Evolutionary conservation across 2,113 vertebrate species (phyloP).

Genomic region (Probosciger aterrimus): DNA sequence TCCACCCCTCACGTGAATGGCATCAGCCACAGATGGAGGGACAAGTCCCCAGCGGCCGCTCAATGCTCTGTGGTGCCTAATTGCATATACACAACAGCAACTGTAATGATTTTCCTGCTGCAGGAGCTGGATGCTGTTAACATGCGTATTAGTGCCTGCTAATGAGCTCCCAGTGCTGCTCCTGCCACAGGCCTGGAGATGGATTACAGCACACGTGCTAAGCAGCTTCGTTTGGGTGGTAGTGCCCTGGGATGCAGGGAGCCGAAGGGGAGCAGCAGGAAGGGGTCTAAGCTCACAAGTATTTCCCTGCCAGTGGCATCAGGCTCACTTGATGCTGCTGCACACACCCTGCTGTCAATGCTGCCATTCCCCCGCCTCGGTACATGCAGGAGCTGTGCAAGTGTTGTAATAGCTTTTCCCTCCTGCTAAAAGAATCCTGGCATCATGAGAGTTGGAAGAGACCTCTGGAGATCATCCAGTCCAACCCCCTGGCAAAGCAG

Average conservation of each 20-base stretch:
- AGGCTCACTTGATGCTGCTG: not conserved
- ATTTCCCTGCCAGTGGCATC: not conserved
- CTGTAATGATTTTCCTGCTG: not conserved
- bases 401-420: not conserved
- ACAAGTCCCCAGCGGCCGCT: not conserved
- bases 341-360: rapidly evolving
- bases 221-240: not conserved
- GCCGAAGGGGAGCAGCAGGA: not conserved
- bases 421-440: not conserved
- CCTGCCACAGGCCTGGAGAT: not conserved
- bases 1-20: rapidly evolving
- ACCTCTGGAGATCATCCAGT: not conserved
- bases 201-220: not conserved
- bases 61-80: rapidly evolving
- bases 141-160: not conserved
- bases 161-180: not conserved
- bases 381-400: rapidly evolving
- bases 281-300: rapidly evolving
- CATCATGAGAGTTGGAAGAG: not conserved
- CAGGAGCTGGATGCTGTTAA: not conserved
- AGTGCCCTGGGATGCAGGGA: not conserved
- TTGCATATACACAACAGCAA: not conserved
- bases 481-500: not conserved
- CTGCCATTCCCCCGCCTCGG: not conserved
- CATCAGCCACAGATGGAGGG: not conserved